Base-by-base conservation (phyloP, 2,113 vertebrate species). In the Natator depressus region DNA sequence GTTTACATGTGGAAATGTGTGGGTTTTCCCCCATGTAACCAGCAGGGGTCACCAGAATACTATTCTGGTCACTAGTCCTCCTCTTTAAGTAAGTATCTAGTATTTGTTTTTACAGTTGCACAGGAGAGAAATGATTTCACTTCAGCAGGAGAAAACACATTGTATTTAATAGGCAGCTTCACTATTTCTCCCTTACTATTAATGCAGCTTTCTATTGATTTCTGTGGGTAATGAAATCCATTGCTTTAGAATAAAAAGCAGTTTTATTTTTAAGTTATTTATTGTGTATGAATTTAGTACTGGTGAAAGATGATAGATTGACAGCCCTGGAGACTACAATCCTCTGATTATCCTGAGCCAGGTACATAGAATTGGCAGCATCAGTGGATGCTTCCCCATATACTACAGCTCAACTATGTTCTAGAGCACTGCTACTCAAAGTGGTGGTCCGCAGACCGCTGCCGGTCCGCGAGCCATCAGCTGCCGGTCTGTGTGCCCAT, bases 31-130 rank as follows among this genome's bases (percentile, higher is more conserved):
- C 20, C n/a, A 0, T 54, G 5, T 46, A 53, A 55, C 92, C 95
- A 95, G 83, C 87, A 95, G 95, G 35, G 90, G 94, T 80, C 95
- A 94, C 80, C 81, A 81, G 53, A 95, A 81, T 47, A 51, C 75
- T 47, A 3, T n/a, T 35, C 22, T 24, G 19, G 7, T 80, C 10
- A 3, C 54, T 80, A 20, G 89, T 84, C 42, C 62, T 81, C 57
- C 51, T 91, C 49, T 90, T 50, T 91, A 24, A 81, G 17, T 85
- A 85, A 88, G 2, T 87, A 53, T 5, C 3, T 57, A 47, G 24
- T 89, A 10, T 50, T 85, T 91, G 8, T 16, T 89, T 91, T 80
- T 85, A 35, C 0, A 0, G 5, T 88, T 94, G 91, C 22, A 14
- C 11, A n/a, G 59, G 16, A 35, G 47, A 59, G 31, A 87, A n/a